A percentile compares a stretch with the other conserved stretches of the same genome.
These are phyloP conservation scores for Cephus nigrinus DNA, from an alignment of 2,888 invertebrate genomes.

Conservation along the genomic window DNA sequence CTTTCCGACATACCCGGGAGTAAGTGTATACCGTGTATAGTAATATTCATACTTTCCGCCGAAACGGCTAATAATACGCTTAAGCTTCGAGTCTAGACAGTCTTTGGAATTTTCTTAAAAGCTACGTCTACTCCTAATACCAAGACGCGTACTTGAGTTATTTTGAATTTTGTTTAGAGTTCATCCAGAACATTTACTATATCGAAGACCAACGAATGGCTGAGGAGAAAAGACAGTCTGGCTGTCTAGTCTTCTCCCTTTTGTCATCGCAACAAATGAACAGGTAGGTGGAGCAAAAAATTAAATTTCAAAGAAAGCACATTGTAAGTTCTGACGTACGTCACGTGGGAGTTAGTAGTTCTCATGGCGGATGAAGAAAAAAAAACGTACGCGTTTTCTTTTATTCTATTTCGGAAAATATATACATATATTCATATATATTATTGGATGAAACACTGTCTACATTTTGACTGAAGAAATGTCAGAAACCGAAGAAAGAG, in stretches of 20 bases:
- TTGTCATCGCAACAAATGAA: background rate
- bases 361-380: background rate
- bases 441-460: background rate
- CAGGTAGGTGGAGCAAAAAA: background rate
- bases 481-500: background rate
- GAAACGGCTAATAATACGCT: constrained; percentile 43
- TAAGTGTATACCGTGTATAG: constrained; percentile 36
- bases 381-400: background rate
- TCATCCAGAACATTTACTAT: background rate
- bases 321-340: background rate
- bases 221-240: background rate
- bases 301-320: background rate
- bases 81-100: constrained; percentile 7
- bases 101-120: constrained; percentile 13
- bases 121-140: background rate
- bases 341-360: background rate
- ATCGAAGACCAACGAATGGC: background rate
- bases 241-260: background rate
- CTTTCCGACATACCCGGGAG: constrained; percentile 41
- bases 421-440: background rate
- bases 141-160: background rate
- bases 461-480: background rate
- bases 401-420: background rate
- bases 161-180: background rate
- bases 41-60: constrained; percentile 35